A percentile compares a stretch with the other conserved stretches of the same genome.
Conservation (phyloP, 2,113 vertebrate genomes). For the Mola mola region DNA sequence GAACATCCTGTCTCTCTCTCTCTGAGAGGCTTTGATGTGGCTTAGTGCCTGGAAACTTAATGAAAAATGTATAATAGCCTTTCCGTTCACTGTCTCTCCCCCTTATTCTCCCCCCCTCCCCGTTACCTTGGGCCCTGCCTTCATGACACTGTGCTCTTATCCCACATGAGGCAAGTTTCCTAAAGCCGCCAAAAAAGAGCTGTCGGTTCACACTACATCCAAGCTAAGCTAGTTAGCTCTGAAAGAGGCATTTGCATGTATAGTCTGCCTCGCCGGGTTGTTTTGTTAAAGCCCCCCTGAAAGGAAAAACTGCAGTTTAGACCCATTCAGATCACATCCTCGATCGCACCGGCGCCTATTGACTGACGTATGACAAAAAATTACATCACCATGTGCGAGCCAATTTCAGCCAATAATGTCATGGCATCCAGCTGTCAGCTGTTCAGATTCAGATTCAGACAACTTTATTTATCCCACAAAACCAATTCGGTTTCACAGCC, state of each 20-base stretch:
- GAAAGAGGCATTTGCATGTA: not conserved
- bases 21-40: conserved; percentile 83
- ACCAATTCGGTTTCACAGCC: no score
- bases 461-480: no score
- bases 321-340: no score
- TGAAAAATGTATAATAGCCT: conserved; percentile 86
- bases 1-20: conserved; percentile 48
- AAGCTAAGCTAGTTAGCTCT: not conserved
- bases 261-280: no score
- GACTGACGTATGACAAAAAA: no score
- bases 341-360: no score
- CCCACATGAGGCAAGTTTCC: conserved; percentile 36
- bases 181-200: conserved; percentile 26
- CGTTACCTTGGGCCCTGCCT: conserved; percentile 47
- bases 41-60: conserved; percentile 84
- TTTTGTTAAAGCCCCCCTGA: no score
- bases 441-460: no score
- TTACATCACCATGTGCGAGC: no score
- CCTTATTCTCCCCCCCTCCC: conserved; percentile 21
- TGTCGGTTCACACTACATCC: conserved; percentile 19
- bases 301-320: no score
- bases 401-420: no score
- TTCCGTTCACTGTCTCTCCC: conserved; percentile 62
- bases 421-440: no score
- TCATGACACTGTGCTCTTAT: conserved; percentile 55